Base-by-base conservation (phyloP, 2,113 vertebrate species). In the Istiophorus platypterus region DNA sequence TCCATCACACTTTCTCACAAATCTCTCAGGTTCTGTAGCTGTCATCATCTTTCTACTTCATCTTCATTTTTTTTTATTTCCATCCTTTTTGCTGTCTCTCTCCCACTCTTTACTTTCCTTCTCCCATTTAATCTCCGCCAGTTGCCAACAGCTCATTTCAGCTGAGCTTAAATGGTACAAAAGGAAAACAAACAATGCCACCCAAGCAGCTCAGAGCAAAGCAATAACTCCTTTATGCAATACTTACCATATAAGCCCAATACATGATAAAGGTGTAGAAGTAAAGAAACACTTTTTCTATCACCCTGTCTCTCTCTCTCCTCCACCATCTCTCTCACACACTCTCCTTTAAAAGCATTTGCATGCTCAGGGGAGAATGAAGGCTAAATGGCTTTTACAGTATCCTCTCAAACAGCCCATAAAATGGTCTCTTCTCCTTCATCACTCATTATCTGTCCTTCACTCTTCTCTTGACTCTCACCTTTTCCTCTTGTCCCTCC, bases 281-380 rank as follows among this genome's bases (percentile, higher is more conserved):
- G 69, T 62, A 42, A 52, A 61, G 69, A 79, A 45, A 73, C 47
- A 47, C 34, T 34, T 34, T 54, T 64, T 34, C 49, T 65, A 29
- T 39, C 39, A 42, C 26, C 49, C 63, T 6, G 8, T 37, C 41
- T 39, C 47, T 49, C 41, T 73, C n/a, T 76, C 51, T n/a, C n/a
- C 7, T 51, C 24, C 29, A 61, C 26, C 64, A 31, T 69, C 29
- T 26, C 72, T 51, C 63, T n/a, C 12, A 73, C 59, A 52, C 37
- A 66, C 72, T 63, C 84, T 71, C 42, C 70, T 80, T 78, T 87
- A 88, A 92, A 88, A 88, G 84, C 85, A 71, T 92, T 80, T 87
- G 65, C 64, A 80, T 68, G 75, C 88, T 89, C 87, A 65, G 49
- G 90, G 84, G 87, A 84, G 57, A 64, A 58, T 81, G 65, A 73